Evolutionary conservation across 2,797 vertebrate species (phyloP), one percentile per base, ranked within the genome.

Genomic region (Brachyrhaphis roseni): DNA sequence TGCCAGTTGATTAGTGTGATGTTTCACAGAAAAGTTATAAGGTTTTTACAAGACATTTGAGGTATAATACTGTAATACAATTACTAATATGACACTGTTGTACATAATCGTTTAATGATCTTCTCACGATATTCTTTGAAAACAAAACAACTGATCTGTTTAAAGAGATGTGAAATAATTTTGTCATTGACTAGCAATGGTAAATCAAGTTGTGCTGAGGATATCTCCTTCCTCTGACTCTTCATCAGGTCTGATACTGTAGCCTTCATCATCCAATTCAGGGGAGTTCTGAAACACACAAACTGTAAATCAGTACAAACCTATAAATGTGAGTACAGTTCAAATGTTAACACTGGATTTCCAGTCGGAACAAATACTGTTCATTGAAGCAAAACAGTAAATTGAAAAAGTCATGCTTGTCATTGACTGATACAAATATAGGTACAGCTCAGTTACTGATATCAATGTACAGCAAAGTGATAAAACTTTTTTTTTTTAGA

Each of bases 261-360:
- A 99, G 26, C 98, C 98, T 93, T 99, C 98, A 11, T 99, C 98
- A 88, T 99, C 98, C 78, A 99, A 92, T 88, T 98, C 97, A 7
- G 98, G 98, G 1, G 98, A 97, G 81, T 98, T 99, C 98, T 99
- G 91, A 41, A 95, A 68, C 75, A 87, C 72, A 80, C 3, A 8
- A 16, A 43, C 20, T 39, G 16, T 31, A 59, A 16, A 31, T 59
- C 49, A 53, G 20, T 53, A 15, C 49, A 74, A 39, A 53, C 72
- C 26, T 28, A 45, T 15, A 39, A 36, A 53, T n/a, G 36, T 13
- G 20, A 41, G 49, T n/a, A 31, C 43, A 46, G 43, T n/a, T 53
- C 18, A 15, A 55, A 53, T 39, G 12, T 13, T 4, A 39, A 49
- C 18, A 26, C 4, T 28, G 11, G 1, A 13, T 73, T 36, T 73